phyloP scores from a whole-genome alignment of 2,797 vertebrate genomes.

The Manis javanica region DNA sequence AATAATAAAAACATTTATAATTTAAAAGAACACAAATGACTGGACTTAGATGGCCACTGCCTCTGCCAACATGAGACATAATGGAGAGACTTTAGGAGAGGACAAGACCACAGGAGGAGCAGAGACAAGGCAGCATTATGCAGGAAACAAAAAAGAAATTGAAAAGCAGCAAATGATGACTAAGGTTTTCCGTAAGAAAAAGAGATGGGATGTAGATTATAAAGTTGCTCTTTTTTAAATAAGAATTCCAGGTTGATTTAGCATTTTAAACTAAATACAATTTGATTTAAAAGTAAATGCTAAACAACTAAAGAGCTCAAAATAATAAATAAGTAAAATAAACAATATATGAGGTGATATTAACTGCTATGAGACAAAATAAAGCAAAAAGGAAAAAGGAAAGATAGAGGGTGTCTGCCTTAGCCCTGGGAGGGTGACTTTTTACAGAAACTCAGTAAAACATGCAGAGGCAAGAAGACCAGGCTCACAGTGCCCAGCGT shows the following conservation, averaged over 20 bases:
- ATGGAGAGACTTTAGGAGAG: neutral
- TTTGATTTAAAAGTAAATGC: neutral
- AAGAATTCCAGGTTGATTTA: neutral
- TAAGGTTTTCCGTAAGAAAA: neutral
- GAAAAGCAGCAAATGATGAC: neutral
- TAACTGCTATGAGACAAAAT: neutral
- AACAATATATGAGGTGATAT: neutral
- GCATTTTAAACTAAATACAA: neutral
- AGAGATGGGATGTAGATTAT: neutral
- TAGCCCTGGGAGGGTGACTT: neutral
- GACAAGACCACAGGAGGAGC: neutral
- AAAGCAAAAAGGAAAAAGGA: neutral
- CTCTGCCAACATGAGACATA: neutral
- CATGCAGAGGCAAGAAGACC: neutral
- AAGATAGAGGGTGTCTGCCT: neutral
- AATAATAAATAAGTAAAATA: neutral
- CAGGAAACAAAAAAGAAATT: neutral
- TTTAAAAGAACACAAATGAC: neutral
- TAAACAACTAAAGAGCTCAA: neutral
- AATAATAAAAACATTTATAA: too few relatives aligned
- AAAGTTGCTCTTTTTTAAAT: neutral
- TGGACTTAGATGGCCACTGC: neutral
- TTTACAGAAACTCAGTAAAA: neutral
- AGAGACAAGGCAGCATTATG: neutral
- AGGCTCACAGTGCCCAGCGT: neutral